Base-by-base conservation (phyloP, 1,140 invertebrate species). In the Heliconius hewitsoni region DNA sequence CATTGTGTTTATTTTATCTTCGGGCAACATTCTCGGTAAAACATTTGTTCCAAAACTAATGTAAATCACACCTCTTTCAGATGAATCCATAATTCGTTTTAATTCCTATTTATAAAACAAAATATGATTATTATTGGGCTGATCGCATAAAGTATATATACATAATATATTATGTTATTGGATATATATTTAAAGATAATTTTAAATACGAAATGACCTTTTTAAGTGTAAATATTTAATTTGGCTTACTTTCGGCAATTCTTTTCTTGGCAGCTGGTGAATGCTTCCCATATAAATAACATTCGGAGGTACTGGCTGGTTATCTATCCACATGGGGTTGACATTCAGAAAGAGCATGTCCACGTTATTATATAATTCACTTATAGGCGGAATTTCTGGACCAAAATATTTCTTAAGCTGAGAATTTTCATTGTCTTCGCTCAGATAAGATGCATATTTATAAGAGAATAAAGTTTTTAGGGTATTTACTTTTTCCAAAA, bases 211-310 rank as follows among this genome's bases (percentile, higher is more conserved):
- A 42, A 11, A 13, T 42, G 0, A 3, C 13, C 13, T 13, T 42
- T 42, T 42, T 13, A 34, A 34, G 30, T 30, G 1, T 30, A 30
- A 30, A 42, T 42, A 42, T 42, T 42, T 42, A 42, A 13, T 42
- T 42, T 42, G 42, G 11, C 55, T 60, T 83, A 90, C 89, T 77
- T 94, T 89, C 42, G 96, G 81, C 5, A 93, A 85, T 78, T 90
- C 86, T 2, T 84, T 75, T 13, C 84, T 37, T 55, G 80, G 83
- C 55, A 93, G 88, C 27, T 91, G 88, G 76, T 96, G 96, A 81
- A 96, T 88, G 1, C 96, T 96, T 0, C 96, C 96, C 16, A 96
- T 88, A 80, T 96, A 95, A 23, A 96, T 88, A 30, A 96, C 91
- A 84, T 93, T 95, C 2, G 95, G 95, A 0, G 95, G 81, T 42